Conservation (phyloP, 2,113 vertebrate species). For the Dasypus novemcinctus region DNA sequence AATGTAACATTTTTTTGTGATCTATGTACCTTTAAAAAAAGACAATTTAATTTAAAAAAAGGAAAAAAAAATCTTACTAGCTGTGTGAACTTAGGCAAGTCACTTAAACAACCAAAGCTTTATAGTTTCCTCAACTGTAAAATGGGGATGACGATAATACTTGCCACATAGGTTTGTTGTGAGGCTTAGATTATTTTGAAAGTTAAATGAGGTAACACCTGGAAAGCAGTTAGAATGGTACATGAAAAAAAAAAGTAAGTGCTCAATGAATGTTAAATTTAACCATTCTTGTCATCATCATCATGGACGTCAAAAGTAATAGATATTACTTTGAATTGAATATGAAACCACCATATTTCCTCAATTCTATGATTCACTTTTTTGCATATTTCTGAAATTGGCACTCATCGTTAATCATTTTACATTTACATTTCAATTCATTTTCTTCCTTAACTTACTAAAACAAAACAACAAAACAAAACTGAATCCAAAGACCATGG, state of each 20-base stretch:
- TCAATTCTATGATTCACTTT: not conserved
- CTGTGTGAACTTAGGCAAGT: no score
- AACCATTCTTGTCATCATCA: not conserved
- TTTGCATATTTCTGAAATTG: conserved; percentile 28
- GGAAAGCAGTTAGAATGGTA: not conserved
- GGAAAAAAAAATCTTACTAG: no score
- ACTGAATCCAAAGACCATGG: not conserved
- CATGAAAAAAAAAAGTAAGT: conserved; percentile 3
- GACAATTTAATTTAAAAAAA: no score
- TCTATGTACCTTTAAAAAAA: no score
- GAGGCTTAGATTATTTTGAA: not conserved
- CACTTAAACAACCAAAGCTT: no score
- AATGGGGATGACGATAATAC: no score
- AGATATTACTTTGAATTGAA: not conserved
- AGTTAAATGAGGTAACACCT: no score
- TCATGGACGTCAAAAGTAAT: not conserved
- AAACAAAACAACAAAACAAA: not conserved
- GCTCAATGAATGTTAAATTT: not conserved
- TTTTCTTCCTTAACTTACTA: not conserved
- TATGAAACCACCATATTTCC: not conserved
- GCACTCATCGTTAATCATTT: not conserved
- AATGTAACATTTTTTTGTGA: no score
- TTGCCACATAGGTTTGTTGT: no score
- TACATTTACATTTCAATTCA: not conserved
- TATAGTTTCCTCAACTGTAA: no score